A percentile compares a stretch with the other conserved stretches of the same genome.
phyloP scores from a whole-genome alignment of 2,888 invertebrate genomes.

The Anticlea derivata region DNA sequence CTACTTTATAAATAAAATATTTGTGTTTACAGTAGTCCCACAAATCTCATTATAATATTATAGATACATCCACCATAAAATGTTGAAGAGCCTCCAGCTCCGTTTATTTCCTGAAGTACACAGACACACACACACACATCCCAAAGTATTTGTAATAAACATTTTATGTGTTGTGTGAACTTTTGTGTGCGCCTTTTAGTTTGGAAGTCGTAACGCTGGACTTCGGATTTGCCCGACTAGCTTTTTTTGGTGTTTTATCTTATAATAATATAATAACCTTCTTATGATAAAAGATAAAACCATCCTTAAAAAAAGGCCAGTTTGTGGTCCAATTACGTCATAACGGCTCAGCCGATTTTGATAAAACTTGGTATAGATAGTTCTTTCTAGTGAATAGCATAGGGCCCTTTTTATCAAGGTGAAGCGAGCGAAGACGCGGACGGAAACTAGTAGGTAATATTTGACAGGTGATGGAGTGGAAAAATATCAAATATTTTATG shows the following conservation, averaged over 20 bases:
- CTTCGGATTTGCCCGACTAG: not conserved
- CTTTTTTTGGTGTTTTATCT: not conserved
- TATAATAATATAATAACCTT: no score
- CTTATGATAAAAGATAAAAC: no score
- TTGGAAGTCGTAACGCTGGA: not conserved
- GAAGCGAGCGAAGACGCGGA: no score
- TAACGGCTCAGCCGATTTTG: no score
- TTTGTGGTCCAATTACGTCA: no score
- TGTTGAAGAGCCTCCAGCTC: slow-evolving; percentile 2
- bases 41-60: slow-evolving; percentile 3
- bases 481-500: not conserved
- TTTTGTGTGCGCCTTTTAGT: not conserved
- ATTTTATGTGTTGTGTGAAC: not conserved
- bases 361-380: no score
- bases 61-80: slow-evolving; percentile 3
- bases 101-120: not conserved
- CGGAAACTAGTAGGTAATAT: no score
- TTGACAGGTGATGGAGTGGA: no score
- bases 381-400: no score
- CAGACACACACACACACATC: not conserved
- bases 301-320: no score
- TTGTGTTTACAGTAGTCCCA: not conserved
- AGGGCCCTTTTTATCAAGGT: no score
- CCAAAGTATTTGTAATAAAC: not conserved
- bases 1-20: no score